Base-by-base conservation (phyloP, 2,888 invertebrate species). In the Xestia rhomboidea region DNA sequence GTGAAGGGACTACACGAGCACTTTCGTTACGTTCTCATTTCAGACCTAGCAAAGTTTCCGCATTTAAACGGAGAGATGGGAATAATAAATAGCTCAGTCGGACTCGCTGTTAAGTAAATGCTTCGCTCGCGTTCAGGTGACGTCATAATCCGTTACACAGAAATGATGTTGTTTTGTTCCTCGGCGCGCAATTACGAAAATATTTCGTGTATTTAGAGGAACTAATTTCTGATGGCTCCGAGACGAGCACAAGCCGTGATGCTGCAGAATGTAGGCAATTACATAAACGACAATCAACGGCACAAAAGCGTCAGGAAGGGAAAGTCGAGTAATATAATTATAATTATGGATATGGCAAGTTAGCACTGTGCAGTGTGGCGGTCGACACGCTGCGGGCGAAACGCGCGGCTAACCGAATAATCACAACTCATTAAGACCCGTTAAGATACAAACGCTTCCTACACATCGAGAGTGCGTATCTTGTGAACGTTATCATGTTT, bases 241-340 rank as follows among this genome's bases (percentile, higher is more conserved):
- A 91, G 90, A 93, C 84, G 90, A 90, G 85, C 89, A 85, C 81
- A 87, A 87, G 88, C 89, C 91, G 91, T 90, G 93, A 91, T 92
- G 90, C 90, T 90, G 90, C 92, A 92, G 93, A 94, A 87, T 83
- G 80, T 82, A 71, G 92, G 93, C 94, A 96, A 96, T 96, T 96
- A 96, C 90, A 94, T 94, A 94, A 96, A 95, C 91, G 95, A 95
- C 95, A 95, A 95, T 95, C 95, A 94, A 93, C 93, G 93, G 88
- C 91, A 93, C 94, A 93, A 91, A 94, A 95, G 93, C 91, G 93
- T 92, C 90, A 91, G 92, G 87, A 91, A 93, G 94, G 93, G 95
- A 95, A 95, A 95, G 94, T 94, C 93, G 90, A 85, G 90, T 94
- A 95, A 95, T 93, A 93, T 92, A 94, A 95, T 96, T 95, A 95